Evolutionary conservation across 1,140 invertebrate genomes (phyloP), one percentile per base, ranked within the genome.

Genomic region (Apis cerana): DNA sequence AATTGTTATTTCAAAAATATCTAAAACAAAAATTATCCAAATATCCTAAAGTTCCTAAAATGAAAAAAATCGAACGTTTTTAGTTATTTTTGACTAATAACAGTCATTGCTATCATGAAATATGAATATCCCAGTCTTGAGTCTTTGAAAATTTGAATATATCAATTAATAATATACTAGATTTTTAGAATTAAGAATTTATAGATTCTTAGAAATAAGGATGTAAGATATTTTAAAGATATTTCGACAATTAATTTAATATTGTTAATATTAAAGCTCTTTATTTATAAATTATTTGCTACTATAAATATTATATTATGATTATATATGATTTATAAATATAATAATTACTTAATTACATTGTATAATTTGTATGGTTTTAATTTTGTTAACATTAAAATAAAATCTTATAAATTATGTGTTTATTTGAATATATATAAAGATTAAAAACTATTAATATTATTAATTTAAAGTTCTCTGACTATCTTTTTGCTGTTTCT

Each of bases 311-410:
- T 33, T 56, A 33, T 13, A 65, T n/a, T 33, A 64, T 4, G 19
- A 52, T 64, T 23, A 17, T 80, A 72, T 33, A 48, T 64, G n/a
- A 74, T 33, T 19, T 23, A 74, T 70, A 59, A 27, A 54, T 54
- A 43, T 43, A 43, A 7, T 43, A 43, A 43, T 43, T 43, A 43
- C 33, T 43, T 74, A 48, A 7, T 71, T 17, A 21, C 48, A 27
- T 52, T 7, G 11, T n/a, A 54, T 21, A 21, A 62, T 61, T 64
- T 56, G 21, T 54, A 11, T 33, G 48, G 9, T n/a, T 65, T 17
- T 1, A 9, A 64, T 27, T 80, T 54, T 72, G 7, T 0, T 50
- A 17, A 52, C 23, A 56, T 48, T 48, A 43, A 27, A 74, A 56
- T 48, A 48, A 74, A 80, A 21, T 52, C 11, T 48, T 10, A 43